Evolutionary conservation across 2,888 invertebrate genomes (phyloP), one percentile per base, ranked within the genome.

Genomic region (Netelia melanura): DNA sequence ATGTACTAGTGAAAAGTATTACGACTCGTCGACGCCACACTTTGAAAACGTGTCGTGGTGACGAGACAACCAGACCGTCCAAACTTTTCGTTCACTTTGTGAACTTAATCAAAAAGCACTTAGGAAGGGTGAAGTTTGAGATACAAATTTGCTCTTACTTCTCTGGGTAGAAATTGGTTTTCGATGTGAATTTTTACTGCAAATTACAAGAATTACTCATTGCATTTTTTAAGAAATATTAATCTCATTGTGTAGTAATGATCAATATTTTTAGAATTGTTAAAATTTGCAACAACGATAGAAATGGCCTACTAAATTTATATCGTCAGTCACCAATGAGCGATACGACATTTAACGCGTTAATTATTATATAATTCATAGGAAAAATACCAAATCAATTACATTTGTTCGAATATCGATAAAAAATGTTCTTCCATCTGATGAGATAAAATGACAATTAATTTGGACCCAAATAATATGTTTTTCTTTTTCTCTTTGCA

Each of bases 1-100:
- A 77, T 67, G 54, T 67, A 76, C 65, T 67, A 43, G 54, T 54
- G 76, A 58, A 77, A 67, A 67, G 77, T 67, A 58, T 68, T 58
- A 68, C 65, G 65, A 67, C 38, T 23, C 17, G 5, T 58, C 0
- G 8, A 56, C 48, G 56, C 2, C 9, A 58, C 21, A 58, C 21
- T 58, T 75, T 43, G 38, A 44, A 30, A 70, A 52, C n/a, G 9
- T n/a, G 48, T 44, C 17, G 14, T 25, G 54, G 48, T 25, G 30
- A 68, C 48, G 23, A 52, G 11, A 25, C 68, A 44, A 52, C 3
- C 11, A 21, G 11, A 21, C 68, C 54, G 54, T 52, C 52, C 48
- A 70, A 30, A 25, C 17, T 54, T 52, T 30, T n/a, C 14, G 8
- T 54, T 21, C n/a, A 17, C 10, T 54, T 14, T 25, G 8, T 23